These are phyloP conservation scores for Maccullochella peelii DNA, from an alignment of 2,113 vertebrate species.

Conservation along the genomic window DNA sequence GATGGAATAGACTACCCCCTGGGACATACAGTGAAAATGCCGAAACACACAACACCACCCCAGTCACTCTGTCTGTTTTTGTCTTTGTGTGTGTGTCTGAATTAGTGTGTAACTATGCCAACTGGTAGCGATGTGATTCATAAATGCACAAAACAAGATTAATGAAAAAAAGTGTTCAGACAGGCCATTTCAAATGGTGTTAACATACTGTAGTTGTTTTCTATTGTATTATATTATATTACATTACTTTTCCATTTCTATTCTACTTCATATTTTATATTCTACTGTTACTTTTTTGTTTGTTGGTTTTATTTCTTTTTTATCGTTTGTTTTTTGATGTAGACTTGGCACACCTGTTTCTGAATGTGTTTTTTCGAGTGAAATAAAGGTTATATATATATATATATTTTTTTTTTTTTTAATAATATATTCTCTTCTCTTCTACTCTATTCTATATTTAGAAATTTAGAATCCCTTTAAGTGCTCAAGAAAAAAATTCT, in stretches of 20 bases:
- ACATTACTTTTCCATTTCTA: not conserved
- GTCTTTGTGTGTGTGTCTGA: not conserved
- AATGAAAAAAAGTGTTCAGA: not conserved
- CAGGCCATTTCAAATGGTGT: not conserved
- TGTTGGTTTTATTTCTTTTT: not conserved
- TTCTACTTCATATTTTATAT: not conserved
- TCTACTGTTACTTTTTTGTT: not conserved
- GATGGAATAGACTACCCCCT: conserved; percentile 41
- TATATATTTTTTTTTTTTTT: too few relatives aligned
- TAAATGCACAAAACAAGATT: not conserved
- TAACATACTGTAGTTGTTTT: not conserved
- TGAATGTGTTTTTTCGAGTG: too few relatives aligned
- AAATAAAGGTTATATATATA: too few relatives aligned
- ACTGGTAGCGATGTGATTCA: not conserved
- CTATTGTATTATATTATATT: not conserved
- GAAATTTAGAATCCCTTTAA: too few relatives aligned
- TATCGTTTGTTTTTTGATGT: not conserved
- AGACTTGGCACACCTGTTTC: too few relatives aligned
- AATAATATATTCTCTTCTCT: too few relatives aligned
- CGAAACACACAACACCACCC: conserved; percentile 50
- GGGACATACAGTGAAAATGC: conserved; percentile 67
- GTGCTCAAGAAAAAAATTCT: too few relatives aligned
- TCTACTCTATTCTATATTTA: too few relatives aligned
- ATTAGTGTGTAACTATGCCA: not conserved
- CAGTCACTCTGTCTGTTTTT: not conserved